phyloP scores from a whole-genome alignment of 2,113 vertebrate species.

The Anthoscopus minutus region DNA sequence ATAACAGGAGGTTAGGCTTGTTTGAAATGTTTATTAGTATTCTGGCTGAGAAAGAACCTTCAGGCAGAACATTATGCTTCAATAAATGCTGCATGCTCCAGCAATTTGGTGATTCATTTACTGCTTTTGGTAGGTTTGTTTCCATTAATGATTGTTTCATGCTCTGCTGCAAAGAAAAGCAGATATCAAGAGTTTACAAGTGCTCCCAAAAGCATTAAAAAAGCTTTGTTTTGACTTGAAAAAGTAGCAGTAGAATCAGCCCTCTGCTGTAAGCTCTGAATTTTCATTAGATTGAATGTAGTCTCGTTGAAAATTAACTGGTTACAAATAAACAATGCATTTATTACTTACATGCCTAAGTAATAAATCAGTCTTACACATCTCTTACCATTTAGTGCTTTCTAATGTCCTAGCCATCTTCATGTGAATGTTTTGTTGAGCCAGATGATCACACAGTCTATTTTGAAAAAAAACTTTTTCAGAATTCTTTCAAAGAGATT shows the following conservation, averaged over 20 bases:
- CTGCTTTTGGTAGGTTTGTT: neutral
- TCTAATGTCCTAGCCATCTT: neutral
- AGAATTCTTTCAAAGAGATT: neutral
- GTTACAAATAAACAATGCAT: neutral
- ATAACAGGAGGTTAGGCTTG: neutral
- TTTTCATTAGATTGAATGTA: neutral
- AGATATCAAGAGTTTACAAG: neutral
- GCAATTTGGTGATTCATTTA: constrained; percentile 42
- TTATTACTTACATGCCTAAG: neutral
- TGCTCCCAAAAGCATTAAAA: neutral
- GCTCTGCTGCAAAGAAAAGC: neutral
- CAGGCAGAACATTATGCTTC: neutral
- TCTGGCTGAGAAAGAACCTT: neutral
- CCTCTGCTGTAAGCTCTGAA: neutral
- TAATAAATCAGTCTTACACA: neutral
- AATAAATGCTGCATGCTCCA: constrained; percentile 20
- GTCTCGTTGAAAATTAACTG: neutral
- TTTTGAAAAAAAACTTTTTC: neutral
- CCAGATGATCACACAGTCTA: neutral
- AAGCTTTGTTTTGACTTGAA: neutral
- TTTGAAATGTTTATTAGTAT: constrained; percentile 13
- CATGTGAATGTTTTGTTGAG: rapidly evolving
- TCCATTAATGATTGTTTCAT: neutral
- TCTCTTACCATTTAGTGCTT: neutral
- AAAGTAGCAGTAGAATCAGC: neutral